Base-by-base conservation (phyloP, 2,113 vertebrate species). In the Tichodroma muraria region DNA sequence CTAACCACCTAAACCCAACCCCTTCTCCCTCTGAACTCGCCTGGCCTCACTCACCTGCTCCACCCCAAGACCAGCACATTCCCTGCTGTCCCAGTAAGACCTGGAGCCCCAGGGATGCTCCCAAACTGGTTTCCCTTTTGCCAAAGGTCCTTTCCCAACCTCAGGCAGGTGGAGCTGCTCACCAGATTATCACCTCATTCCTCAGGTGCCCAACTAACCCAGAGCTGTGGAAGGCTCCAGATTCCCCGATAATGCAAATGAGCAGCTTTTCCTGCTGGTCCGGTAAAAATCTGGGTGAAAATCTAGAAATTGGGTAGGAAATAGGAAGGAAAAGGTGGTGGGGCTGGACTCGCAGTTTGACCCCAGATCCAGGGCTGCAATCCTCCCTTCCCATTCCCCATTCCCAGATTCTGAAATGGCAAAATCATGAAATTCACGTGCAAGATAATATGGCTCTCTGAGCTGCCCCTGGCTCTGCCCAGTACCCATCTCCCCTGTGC, bases 151-250 rank as follows among this genome's bases (percentile, higher is more conserved):
- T 78, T 89, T 68, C 42, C 49, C 31, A 53, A 1, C 2, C 65
- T 76, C 95, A 90, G 85, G 91, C 86, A 96, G 86, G 70, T 95
- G 91, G 91, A 94, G 92, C 88, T 71, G 63, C 89, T 95, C 78
- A 25, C 65, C 84, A 60, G 8, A 2, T 68, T 13, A 71, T 84
- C 44, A 8, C 37, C 13, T 64, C 45, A 0, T 17, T 44, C 72
- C 90, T 21, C 64, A 8, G 64, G 60, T 78, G 47, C 33, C 54
- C 54, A 8, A 0, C 5, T 3, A 5, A 23, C 7, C 52, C 81
- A 0, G 37, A 12, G 69, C 13, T 49, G 15, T 5, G 57, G 63
- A 23, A 61, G 52, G 54, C n/a, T 80, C 54, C 9, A 4, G 45
- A 42, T 40, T 12, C 38, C 37, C 56, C 3, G 31, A 1, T 2